These are phyloP conservation scores for Drosophila picticornis DNA, from an alignment of 2,888 invertebrate genomes.

Conservation along the genomic window DNA sequence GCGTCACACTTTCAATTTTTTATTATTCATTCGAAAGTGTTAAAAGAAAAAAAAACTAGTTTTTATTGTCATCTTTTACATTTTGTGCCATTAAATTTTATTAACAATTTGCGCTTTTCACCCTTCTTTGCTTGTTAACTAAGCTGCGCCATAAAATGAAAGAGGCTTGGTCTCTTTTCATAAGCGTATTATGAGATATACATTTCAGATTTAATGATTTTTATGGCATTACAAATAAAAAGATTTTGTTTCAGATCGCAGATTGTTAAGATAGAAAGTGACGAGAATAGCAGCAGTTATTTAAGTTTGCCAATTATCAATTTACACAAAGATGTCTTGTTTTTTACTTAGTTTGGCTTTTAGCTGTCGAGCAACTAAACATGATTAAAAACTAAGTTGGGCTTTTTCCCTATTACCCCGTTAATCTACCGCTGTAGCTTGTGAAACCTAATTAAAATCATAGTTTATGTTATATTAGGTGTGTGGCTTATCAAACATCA, in stretches of 20 bases:
- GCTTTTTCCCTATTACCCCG: background rate
- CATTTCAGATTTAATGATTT: background rate
- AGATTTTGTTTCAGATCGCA: background rate
- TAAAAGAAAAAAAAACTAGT: constrained; percentile 16
- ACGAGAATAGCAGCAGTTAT: background rate
- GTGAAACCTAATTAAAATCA: background rate
- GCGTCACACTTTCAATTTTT: constrained; percentile 66
- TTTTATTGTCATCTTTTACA: constrained; percentile 26
- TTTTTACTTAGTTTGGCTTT: background rate
- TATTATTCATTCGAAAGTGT: constrained; percentile 43
- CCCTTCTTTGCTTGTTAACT: background rate
- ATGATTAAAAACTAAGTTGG: background rate
- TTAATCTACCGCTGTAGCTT: background rate
- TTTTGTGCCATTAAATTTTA: constrained; percentile 43
- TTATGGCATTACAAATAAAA: background rate
- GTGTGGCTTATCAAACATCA: no score
- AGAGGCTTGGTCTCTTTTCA: background rate
- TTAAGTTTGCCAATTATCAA: background rate
- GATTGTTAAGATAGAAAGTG: background rate
- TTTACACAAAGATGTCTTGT: no score
- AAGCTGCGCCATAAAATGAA: background rate
- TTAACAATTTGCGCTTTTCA: constrained; percentile 26
- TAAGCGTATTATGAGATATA: background rate
- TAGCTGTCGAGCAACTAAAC: background rate
- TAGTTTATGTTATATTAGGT: background rate